Evolutionary conservation across 1,140 invertebrate genomes (phyloP), one percentile per base, ranked within the genome.

Genomic region (Chelonus insularis): DNA sequence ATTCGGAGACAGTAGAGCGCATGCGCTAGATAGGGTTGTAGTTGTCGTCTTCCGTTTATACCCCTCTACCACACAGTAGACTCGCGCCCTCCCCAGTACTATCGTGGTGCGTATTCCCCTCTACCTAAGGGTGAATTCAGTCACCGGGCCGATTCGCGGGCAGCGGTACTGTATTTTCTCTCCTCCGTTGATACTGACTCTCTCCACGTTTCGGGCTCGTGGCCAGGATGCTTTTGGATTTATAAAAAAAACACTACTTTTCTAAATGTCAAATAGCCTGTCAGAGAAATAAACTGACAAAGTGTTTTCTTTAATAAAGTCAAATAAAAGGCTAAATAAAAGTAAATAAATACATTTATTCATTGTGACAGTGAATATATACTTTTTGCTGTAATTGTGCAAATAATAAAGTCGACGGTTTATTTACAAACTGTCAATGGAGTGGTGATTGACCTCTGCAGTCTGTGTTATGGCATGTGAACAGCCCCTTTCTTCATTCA

Each of bases 111-210:
- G 51, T 69, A 62, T 68, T 70, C 74, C 73, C 72, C 68, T 70
- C 67, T 58, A 70, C 65, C 62, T 67, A 71, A 70, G 21, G 51
- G 25, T 16, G 37, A 62, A 65, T 64, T 78, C 76, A 79, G 77
- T 79, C 74, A 77, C 75, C 77, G 75, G 74, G 71, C 69, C 73
- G 76, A 77, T 74, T 72, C 71, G 75, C 75, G 67, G 70, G 70
- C 67, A 75, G 67, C 70, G 76, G 71, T 64, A 69, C 69, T 73
- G 64, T 68, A 69, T 67, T 71, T 67, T 68, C 72, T 72, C 63
- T 67, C 65, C 73, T 64, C 68, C 58, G 56, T 36, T 66, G 48
- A 68, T 60, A 57, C 43, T 23, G 12, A 21, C 25, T 54, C 23
- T 39, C 23, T 58, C 9, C 47, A 9, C 36, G 4, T 29, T 9